Percentiles rank a stretch among this genome's conserved stretches.
Conservation (phyloP, 2,113 vertebrate species). For the Pseudopipra pipra region DNA sequence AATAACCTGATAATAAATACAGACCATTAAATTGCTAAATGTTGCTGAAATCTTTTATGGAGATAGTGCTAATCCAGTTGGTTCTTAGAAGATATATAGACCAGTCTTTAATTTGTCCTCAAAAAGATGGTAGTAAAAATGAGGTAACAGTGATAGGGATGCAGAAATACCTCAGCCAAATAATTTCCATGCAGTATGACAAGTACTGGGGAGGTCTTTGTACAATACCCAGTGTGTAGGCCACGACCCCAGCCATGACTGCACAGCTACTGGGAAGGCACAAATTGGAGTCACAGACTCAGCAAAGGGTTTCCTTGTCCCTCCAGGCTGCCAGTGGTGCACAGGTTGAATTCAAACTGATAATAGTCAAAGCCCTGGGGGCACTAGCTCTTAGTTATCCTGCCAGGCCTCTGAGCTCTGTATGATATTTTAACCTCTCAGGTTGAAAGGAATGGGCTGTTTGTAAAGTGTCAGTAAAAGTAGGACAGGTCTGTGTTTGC, state of each 20-base stretch:
- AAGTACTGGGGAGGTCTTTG: neutral
- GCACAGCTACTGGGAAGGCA: neutral
- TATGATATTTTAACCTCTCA: neutral
- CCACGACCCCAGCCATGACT: neutral
- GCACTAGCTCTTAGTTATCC: neutral
- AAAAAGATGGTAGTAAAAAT: neutral
- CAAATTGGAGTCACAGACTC: neutral
- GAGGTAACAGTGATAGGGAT: neutral
- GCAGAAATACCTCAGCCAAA: neutral
- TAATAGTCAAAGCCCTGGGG: neutral
- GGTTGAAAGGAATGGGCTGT: neutral
- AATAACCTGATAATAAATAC: neutral
- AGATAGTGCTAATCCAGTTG: neutral
- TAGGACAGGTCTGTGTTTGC: neutral
- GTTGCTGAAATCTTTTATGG: neutral
- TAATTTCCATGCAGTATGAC: neutral
- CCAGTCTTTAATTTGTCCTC: neutral
- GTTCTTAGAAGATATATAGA: neutral
- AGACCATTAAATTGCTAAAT: slow-evolving; percentile 20
- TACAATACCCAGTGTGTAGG: neutral
- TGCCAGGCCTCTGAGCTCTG: neutral
- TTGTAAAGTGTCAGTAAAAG: neutral
- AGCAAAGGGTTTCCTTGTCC: neutral
- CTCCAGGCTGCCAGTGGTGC: neutral
- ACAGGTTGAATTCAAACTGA: neutral